Evolutionary conservation across 1,140 invertebrate genomes (phyloP).

Genomic region (Littorina saxatilis): DNA sequence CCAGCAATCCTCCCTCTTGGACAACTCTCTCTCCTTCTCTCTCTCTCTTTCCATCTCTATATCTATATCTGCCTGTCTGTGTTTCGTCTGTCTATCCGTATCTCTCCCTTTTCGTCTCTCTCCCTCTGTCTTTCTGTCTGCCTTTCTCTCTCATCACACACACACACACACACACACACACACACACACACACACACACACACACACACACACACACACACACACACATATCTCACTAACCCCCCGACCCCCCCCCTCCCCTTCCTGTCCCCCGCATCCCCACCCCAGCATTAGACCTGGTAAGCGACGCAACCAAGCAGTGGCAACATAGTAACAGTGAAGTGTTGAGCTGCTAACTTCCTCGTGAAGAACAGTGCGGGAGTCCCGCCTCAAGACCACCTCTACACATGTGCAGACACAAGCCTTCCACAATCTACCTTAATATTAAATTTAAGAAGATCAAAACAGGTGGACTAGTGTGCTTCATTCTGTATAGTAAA

Average conservation of each 20-base stretch:
- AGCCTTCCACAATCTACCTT: no score
- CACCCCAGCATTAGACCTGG: not conserved
- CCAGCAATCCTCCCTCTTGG: not conserved
- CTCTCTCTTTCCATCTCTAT: constrained; percentile 9
- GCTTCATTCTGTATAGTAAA: no score
- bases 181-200: not conserved
- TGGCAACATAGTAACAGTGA: no score
- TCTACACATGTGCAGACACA: no score
- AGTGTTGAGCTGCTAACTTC: no score
- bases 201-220: not conserved
- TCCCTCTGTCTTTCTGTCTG: not conserved
- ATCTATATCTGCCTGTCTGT: not conserved
- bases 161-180: not conserved
- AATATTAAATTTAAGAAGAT: no score
- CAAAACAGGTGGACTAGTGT: no score
- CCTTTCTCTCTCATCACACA: not conserved
- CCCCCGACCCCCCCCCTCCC: not conserved
- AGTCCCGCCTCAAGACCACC: no score
- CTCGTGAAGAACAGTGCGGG: no score
- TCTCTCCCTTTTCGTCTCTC: not conserved
- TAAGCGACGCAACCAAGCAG: not conserved
- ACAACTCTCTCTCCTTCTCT: not conserved
- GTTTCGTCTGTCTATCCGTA: not conserved
- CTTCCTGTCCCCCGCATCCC: not conserved
- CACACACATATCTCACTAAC: not conserved